Percentiles rank a stretch among this genome's conserved stretches.
These are phyloP conservation scores for Cirrhinus molitorella DNA, from an alignment of 2,797 vertebrate species.

Conservation along the genomic window DNA sequence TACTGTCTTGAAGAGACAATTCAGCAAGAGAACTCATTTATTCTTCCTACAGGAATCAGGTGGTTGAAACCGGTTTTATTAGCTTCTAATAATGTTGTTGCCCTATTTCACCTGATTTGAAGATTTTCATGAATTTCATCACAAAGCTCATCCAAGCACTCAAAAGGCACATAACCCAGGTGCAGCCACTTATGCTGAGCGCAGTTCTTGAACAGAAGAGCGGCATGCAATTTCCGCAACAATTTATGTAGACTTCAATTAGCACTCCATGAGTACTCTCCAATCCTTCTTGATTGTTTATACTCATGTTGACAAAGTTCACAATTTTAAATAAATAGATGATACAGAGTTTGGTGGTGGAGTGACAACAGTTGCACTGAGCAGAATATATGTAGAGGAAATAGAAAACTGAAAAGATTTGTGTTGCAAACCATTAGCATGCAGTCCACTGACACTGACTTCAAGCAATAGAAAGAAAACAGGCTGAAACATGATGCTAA, in stretches of 20 bases:
- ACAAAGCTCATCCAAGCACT: slow-evolving; percentile 21
- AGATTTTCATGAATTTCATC: slow-evolving; percentile 9
- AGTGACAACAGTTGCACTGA: slow-evolving; percentile 10
- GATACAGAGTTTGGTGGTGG: neutral
- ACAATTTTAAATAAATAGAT: slow-evolving; percentile 36
- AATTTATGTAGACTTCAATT: slow-evolving; percentile 40
- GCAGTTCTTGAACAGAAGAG: slow-evolving; percentile 34
- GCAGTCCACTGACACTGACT: neutral
- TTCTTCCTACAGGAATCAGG: neutral
- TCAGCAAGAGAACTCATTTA: neutral
- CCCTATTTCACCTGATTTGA: neutral
- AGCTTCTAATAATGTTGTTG: neutral
- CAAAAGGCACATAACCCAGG: slow-evolving; percentile 32
- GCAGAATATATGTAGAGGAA: slow-evolving; percentile 2
- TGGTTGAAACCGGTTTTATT: neutral
- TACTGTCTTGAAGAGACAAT: neutral
- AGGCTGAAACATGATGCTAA: neutral
- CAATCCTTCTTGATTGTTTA: slow-evolving; percentile 35
- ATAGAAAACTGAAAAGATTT: neutral
- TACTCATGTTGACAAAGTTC: slow-evolving; percentile 40
- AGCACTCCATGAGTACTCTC: slow-evolving; percentile 27
- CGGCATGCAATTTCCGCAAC: slow-evolving; percentile 31
- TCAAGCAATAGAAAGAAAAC: neutral
- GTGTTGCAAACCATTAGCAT: neutral
- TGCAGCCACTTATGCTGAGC: slow-evolving; percentile 35